These are phyloP conservation scores for Knipowitschia caucasica DNA, from an alignment of 2,797 vertebrate genomes.

Conservation along the genomic window DNA sequence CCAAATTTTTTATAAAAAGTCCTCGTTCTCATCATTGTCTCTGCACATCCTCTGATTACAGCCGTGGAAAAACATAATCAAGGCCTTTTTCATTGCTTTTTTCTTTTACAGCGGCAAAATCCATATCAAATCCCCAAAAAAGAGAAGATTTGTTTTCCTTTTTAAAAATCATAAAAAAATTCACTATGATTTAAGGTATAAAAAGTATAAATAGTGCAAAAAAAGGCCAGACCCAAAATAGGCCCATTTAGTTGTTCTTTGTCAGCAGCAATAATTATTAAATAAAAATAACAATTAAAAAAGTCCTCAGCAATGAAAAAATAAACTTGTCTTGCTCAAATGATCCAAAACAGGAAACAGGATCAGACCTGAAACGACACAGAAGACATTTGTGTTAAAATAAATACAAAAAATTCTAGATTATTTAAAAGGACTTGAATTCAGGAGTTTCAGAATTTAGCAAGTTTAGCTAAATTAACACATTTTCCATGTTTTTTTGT, in stretches of 20 bases:
- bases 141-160: neutral
- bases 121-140: neutral
- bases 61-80: too few relatives aligned
- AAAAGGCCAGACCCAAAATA: slow-evolving; percentile 53
- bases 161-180: slow-evolving; percentile 25
- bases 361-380: slow-evolving; percentile 64
- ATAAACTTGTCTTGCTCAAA: slow-evolving; percentile 55
- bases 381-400: slow-evolving; percentile 6
- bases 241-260: slow-evolving; percentile 35
- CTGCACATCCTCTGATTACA: neutral
- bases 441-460: too few relatives aligned
- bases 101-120: slow-evolving; percentile 24
- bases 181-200: slow-evolving; percentile 49
- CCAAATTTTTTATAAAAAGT: slow-evolving; percentile 2
- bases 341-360: slow-evolving; percentile 40
- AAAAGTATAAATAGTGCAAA: slow-evolving; percentile 76
- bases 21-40: neutral
- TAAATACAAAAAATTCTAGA: too few relatives aligned
- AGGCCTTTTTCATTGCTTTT: slow-evolving; percentile 19
- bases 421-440: too few relatives aligned
- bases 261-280: slow-evolving; percentile 80
- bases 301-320: slow-evolving; percentile 46
- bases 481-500: too few relatives aligned
- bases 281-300: slow-evolving; percentile 69
- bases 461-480: too few relatives aligned